These are phyloP conservation scores for Thalassaphorura encarpata DNA, from an alignment of 1,140 invertebrate species.

Conservation along the genomic window DNA sequence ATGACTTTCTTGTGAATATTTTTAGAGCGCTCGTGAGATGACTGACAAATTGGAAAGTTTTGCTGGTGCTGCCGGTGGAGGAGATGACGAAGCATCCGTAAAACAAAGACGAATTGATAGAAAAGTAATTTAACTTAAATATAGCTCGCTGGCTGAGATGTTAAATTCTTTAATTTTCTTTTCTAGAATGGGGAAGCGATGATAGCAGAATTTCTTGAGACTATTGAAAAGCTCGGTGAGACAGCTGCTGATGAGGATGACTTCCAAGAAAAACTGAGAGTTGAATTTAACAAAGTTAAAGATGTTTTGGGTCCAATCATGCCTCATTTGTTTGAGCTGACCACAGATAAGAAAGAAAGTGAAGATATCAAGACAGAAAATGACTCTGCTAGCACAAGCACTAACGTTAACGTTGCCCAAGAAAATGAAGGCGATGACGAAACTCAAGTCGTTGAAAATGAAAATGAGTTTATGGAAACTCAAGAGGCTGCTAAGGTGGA, in stretches of 20 bases:
- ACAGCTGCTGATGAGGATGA: background rate
- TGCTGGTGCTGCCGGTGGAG: constrained; percentile 13
- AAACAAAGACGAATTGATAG: constrained; percentile 1
- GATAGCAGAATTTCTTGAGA: constrained; percentile 45
- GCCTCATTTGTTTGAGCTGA: constrained; percentile 9
- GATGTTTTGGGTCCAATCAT: background rate
- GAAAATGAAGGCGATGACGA: no score
- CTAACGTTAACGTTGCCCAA: no score
- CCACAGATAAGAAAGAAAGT: no score
- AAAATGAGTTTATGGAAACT: no score
- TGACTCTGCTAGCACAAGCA: no score
- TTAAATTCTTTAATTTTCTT: background rate
- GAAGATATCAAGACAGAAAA: no score
- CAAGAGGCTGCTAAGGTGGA: no score
- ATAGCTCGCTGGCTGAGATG: background rate
- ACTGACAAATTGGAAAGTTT: constrained; percentile 23
- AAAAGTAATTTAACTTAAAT: constrained; percentile 14
- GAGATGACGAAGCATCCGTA: constrained; percentile 17
- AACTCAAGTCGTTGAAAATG: no score
- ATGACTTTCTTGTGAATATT: constrained; percentile 30
- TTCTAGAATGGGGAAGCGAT: constrained; percentile 45
- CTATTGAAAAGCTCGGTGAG: constrained; percentile 22
- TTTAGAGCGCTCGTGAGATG: constrained; percentile 24
- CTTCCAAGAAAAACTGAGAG: constrained; percentile 1
- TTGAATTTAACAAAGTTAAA: background rate